Evolutionary conservation across 2,888 invertebrate species (phyloP).

Genomic region (Petrolisthes manimaculis): DNA sequence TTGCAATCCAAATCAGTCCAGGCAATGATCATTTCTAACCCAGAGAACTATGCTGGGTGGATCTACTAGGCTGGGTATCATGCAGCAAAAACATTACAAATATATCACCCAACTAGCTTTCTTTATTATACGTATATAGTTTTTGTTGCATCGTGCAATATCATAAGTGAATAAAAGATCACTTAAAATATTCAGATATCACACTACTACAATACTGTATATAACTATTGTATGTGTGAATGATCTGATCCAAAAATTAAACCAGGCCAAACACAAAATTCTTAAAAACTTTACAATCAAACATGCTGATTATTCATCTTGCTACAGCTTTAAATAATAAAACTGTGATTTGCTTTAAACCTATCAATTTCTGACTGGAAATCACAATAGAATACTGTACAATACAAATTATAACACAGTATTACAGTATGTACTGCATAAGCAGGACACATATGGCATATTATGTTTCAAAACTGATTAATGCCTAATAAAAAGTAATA

Average conservation of each 20-base stretch:
- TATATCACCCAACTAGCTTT: not conserved
- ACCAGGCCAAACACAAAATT: not conserved
- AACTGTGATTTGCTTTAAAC: too few species aligned
- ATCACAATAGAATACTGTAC: too few species aligned
- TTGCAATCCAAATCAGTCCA: too few species aligned
- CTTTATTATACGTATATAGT: not conserved
- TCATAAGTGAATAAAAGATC: too few species aligned
- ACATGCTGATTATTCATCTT: conserved; percentile 21
- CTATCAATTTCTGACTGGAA: too few species aligned
- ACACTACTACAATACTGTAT: conserved; percentile 9
- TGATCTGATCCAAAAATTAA: not conserved
- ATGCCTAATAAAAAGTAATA: too few species aligned
- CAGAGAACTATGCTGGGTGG: conserved; percentile 21
- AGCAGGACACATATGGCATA: too few species aligned
- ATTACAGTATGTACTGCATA: too few species aligned
- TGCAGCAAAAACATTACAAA: conserved; percentile 18
- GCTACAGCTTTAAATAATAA: not conserved
- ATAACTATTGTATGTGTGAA: not conserved
- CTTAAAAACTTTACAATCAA: not conserved
- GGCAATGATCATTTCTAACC: not conserved
- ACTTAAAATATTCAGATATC: not conserved
- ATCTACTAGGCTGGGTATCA: not conserved
- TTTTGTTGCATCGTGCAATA: not conserved
- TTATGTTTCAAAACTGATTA: too few species aligned
- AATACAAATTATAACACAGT: too few species aligned